Base-by-base conservation (phyloP, 2,888 invertebrate species). In the Tiliacea aurago region DNA sequence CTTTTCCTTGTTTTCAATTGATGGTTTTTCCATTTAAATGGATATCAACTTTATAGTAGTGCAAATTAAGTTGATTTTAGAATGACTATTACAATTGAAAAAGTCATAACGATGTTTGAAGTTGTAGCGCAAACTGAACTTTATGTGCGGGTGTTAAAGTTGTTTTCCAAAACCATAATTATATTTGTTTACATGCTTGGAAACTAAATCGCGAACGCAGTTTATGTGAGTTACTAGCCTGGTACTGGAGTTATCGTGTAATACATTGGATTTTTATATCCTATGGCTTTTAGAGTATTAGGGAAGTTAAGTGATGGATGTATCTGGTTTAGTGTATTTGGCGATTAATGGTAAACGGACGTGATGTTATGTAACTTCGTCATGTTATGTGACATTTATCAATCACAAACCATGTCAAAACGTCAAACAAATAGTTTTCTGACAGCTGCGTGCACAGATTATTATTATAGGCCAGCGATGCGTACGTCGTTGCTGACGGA, bases 181-280 rank as follows among this genome's bases (percentile, higher is more conserved):
- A 37, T n/a, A 51, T 51, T n/a, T 51, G 10, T n/a, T 51, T 51
- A 51, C n/a, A 51, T 51, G 51, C 4, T 51, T 4, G n/a, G 51
- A 11, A n/a, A 10, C n/a, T 4, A 11, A 51, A 51, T n/a, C n/a
- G 49, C n/a, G 51, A 51, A 51, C 51, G 4, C 51, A 51, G n/a
- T 51, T 4, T 51, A 70, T 66, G 28, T 68, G 69, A 72, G 64
- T 68, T 74, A 65, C 23, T 67, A 37, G 66, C 20, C 2, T 7
- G 18, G 3, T 49, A 15, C 11, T 10, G 28, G 37, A 18, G 18
- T 58, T 33, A 58, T 33, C 7, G 20, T 33, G 58, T 6, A 58
- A 33, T 20, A 13, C 28, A 49, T 20, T 20, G 3, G 20, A 5
- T 45, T 66, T 66, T 59, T 58, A n/a, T n/a, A n/a, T n/a, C n/a